phyloP scores from a whole-genome alignment of 2,888 invertebrate species.

The Phaedon cochleariae region DNA sequence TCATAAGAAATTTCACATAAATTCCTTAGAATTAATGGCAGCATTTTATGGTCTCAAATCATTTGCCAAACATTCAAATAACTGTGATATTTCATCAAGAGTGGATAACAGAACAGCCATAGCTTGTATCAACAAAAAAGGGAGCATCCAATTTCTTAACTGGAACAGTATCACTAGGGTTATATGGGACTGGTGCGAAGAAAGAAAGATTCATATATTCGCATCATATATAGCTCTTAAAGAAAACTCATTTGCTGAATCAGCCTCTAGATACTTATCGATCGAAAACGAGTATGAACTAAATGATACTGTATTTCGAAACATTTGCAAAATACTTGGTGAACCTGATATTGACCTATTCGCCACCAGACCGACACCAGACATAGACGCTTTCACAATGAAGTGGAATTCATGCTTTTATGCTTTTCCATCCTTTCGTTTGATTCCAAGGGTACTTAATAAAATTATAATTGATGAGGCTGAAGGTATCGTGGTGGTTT shows the following conservation, averaged over 20 bases:
- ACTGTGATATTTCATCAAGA: background rate
- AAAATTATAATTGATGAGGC: constrained; percentile 27
- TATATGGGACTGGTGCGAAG: constrained; percentile 41
- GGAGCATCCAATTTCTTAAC: background rate
- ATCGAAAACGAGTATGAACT: constrained; percentile 26
- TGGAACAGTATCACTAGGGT: constrained; percentile 16
- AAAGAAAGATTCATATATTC: constrained; percentile 37
- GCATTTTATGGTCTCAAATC: constrained; percentile 18
- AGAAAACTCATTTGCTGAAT: constrained; percentile 28
- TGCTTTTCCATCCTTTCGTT: constrained; percentile 36
- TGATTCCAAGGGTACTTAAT: constrained; percentile 20
- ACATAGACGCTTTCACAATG: constrained; percentile 41
- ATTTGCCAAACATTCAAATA: background rate
- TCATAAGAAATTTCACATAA: no score
- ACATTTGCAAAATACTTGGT: constrained; percentile 14
- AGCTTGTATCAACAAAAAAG: background rate
- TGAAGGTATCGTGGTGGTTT: constrained; percentile 2
- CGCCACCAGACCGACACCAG: constrained; percentile 29
- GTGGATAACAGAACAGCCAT: constrained; percentile 21
- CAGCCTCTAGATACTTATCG: constrained; percentile 11
- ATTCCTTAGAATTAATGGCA: constrained; percentile 16
- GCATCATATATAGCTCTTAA: constrained; percentile 33
- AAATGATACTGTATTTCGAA: constrained; percentile 2
- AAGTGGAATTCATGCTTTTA: constrained; percentile 36
- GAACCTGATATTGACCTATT: constrained; percentile 36